These are phyloP conservation scores for Lytechinus pictus DNA, from an alignment of 35 echinoderm and acorn worm species.

Conservation along the genomic window DNA sequence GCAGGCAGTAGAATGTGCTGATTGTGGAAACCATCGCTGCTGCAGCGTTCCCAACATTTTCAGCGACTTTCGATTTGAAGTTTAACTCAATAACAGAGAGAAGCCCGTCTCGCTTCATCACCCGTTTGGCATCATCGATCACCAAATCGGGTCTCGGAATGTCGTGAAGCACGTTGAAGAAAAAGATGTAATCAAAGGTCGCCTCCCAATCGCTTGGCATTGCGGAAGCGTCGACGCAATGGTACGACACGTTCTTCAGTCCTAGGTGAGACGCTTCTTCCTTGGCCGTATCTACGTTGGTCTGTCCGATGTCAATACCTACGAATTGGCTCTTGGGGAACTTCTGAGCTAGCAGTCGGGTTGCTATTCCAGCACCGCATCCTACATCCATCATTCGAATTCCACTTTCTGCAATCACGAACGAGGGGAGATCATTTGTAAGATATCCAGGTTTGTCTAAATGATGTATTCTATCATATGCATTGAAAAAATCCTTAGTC, in stretches of 20 bases:
- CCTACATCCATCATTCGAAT: slow-evolving; percentile 74
- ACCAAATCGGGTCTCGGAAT: slow-evolving; percentile 64
- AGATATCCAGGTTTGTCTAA: background rate
- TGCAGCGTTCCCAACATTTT: slow-evolving; percentile 53
- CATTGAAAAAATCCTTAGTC: too few relatives aligned
- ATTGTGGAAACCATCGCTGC: slow-evolving; percentile 50
- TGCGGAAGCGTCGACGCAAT: slow-evolving; percentile 55
- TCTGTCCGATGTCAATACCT: slow-evolving; percentile 69
- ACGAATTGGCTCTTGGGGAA: slow-evolving; percentile 74
- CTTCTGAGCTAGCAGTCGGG: slow-evolving; percentile 54
- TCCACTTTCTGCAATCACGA: slow-evolving; percentile 64
- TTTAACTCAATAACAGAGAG: slow-evolving; percentile 63
- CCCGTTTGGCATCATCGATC: slow-evolving; percentile 64
- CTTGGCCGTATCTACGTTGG: slow-evolving; percentile 49
- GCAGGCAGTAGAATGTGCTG: slow-evolving; percentile 84
- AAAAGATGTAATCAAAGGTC: slow-evolving; percentile 78
- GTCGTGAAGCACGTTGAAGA: slow-evolving; percentile 83
- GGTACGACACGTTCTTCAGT: slow-evolving; percentile 69
- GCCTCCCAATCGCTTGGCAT: slow-evolving; percentile 70
- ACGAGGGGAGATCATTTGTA: background rate
- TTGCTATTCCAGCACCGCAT: slow-evolving; percentile 64
- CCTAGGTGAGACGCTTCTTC: slow-evolving; percentile 23
- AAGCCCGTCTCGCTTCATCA: slow-evolving; percentile 62
- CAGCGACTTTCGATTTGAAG: slow-evolving; percentile 45
- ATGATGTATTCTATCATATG: too few relatives aligned